phyloP scores from a whole-genome alignment of 23 tunicate genomes.

The Corella eumyota region DNA sequence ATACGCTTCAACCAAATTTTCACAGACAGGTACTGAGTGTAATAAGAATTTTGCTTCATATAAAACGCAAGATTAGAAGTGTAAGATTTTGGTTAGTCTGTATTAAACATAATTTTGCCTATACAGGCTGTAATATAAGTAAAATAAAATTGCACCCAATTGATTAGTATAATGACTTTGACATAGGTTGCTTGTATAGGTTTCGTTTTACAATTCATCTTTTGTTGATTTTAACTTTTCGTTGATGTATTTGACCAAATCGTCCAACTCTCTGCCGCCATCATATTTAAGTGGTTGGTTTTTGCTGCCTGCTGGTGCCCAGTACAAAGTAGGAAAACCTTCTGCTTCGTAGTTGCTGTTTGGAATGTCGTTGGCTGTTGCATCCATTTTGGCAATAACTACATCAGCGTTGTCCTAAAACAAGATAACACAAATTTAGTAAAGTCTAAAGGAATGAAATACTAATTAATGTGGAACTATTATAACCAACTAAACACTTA shows the following conservation, averaged over 20 bases:
- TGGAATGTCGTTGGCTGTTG: constrained; percentile 93
- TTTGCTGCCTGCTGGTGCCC: constrained; percentile 71
- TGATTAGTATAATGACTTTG: too few relatives aligned
- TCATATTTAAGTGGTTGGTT: constrained; percentile 71
- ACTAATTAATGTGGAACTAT: too few relatives aligned
- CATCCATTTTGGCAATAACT: constrained; percentile 96
- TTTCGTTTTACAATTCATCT: constrained; percentile 28
- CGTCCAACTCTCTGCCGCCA: constrained; percentile 61
- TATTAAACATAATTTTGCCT: too few relatives aligned
- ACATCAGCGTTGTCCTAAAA: constrained; percentile 53
- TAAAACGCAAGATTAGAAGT: too few relatives aligned
- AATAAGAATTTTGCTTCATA: too few relatives aligned
- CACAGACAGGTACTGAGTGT: too few relatives aligned
- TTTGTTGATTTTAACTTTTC: constrained; percentile 13
- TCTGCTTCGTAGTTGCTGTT: constrained; percentile 60
- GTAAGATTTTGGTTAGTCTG: too few relatives aligned
- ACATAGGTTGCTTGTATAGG: too few relatives aligned
- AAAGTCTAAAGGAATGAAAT: not conserved
- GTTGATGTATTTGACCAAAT: constrained; percentile 45
- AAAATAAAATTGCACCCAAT: too few relatives aligned
- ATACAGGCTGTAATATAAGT: too few relatives aligned
- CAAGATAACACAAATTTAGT: not conserved
- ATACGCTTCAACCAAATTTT: too few relatives aligned
- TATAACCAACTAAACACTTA: too few relatives aligned
- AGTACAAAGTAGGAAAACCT: constrained; percentile 93